Base-by-base conservation (phyloP, 2,888 invertebrate genomes). In the Platycheirus rosarum region DNA sequence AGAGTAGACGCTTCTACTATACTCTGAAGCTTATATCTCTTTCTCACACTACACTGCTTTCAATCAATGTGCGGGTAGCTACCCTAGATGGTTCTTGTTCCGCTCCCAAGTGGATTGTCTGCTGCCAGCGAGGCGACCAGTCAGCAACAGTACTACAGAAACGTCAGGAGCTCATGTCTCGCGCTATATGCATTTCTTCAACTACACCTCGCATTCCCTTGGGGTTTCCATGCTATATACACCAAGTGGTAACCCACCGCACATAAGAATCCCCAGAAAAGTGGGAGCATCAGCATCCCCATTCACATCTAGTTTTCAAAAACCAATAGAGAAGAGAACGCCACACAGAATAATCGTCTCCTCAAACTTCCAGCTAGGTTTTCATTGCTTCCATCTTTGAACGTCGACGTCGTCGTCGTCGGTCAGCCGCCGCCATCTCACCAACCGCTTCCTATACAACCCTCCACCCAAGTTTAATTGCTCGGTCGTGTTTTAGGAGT, bases 401-500 rank as follows among this genome's bases (percentile, higher is more conserved):
- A 5, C 55, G 32, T 16, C 6, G 13, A 51, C 32, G 37, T 63
- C 48, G 35, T 46, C 74, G 42, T 63, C 37, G 68, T 53, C 32
- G 51, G 23, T 4, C 16, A 57, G 57, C 63, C 57, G 29, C 55
- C 48, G 18, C 7, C 49, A 32, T 37, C 37, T 23, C 6, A 3
- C 5, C 51, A 1, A 0, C 16, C 51, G 2, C 32, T 23, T 2
- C n/a, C 2, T 62, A 29, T n/a, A 51, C 23, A 26, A 48, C 63
- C 18, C 40, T 14, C 62, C 29, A 14, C 35, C 53, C 26, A 23
- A 32, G 13, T 53, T 26, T 62, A 2, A 14, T 16, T 11, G 35
- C 35, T 8, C 49, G 46, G 68, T 57, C 55, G 74, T 78, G 73
- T 57, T 73, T 82, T 86, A 84, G 82, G 62, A 85, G 53, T 86